Evolutionary conservation across 1,140 invertebrate species (phyloP), one percentile per base, ranked within the genome.

Genomic region (Neoseiulus cucumeris): DNA sequence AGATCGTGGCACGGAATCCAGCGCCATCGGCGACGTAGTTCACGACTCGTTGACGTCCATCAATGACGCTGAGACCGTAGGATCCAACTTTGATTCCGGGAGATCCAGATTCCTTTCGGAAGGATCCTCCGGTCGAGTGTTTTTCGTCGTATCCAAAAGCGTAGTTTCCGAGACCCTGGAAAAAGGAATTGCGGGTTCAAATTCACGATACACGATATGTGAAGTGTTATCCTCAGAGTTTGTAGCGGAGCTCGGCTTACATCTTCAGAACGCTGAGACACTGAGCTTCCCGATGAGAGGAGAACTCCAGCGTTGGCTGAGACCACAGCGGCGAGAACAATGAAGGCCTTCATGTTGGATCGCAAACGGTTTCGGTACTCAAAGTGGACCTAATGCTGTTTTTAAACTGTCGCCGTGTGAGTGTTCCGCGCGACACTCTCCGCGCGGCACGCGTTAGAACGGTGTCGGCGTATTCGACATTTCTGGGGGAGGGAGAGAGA

Each of bases 11-110:
- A 5, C 70, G n/a, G n/a, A n/a, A n/a, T n/a, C n/a, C n/a, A n/a
- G n/a, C n/a, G n/a, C n/a, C n/a, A n/a, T n/a, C n/a, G 69, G 73
- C 73, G 44, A 74, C 44, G 66, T 74, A 74, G 66, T 73, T 72
- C 14, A 74, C 73, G 41, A 71, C 68, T 42, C 72, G 66, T 14
- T 69, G 47, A 30, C 71, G 65, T 6, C 72, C 72, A 66, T 72
- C 72, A 64, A 68, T 66, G 64, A 71, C 72, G 25, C 68, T 47
- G 4, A 72, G 64, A 17, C 70, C 70, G 20, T 72, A 72, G 17
- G 70, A 70, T 4, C 72, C 72, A 22, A 70, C 67, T 18, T 68
- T 66, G 22, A 71, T 69, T 17, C 69, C 68, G 5, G 64, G 47
- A 42, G 66, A 64, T 6, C 71, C 70, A 45, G 42, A 66, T 66